Conservation (phyloP, 2,113 vertebrate species). For the Lepisosteus osseus region DNA sequence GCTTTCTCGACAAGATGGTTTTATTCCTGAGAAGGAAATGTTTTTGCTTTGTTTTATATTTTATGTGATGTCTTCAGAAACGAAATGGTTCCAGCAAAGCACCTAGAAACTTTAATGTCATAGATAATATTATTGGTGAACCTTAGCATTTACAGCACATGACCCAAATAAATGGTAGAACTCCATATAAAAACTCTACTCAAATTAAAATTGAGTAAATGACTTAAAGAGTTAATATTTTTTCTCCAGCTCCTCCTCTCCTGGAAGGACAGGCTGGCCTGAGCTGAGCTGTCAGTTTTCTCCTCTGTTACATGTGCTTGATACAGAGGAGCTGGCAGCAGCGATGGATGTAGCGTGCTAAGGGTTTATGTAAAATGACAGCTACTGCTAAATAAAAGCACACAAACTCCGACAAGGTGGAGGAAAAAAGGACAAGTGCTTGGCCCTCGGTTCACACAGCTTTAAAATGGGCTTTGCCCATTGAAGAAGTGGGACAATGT, state of each 20-base stretch:
- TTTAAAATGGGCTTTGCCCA: slow-evolving; percentile 11
- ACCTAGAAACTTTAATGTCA: too few relatives aligned
- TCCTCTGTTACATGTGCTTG: slow-evolving; percentile 54
- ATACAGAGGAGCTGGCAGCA: slow-evolving; percentile 58
- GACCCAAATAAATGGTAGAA: too few relatives aligned
- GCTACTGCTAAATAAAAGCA: slow-evolving; percentile 63
- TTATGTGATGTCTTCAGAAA: too few relatives aligned
- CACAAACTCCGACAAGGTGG: slow-evolving; percentile 38
- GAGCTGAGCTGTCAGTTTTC: slow-evolving; percentile 55
- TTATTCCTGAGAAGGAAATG: too few relatives aligned
- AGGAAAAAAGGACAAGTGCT: slow-evolving; percentile 22
- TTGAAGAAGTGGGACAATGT: background rate
- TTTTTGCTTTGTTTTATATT: too few relatives aligned
- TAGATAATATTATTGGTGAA: too few relatives aligned
- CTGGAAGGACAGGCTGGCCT: slow-evolving; percentile 29
- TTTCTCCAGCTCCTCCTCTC: slow-evolving; percentile 27
- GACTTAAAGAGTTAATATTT: slow-evolving; percentile 24
- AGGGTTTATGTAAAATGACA: slow-evolving; percentile 69
- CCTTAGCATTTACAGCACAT: too few relatives aligned
- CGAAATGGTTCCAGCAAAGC: too few relatives aligned
- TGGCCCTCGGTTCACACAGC: slow-evolving; percentile 24
- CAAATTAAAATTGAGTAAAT: background rate
- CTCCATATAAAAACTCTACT: too few relatives aligned
- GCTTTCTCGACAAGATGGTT: too few relatives aligned
- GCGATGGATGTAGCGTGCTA: slow-evolving; percentile 56